A percentile compares a stretch with the other conserved stretches of the same genome.
Evolutionary conservation across 2,888 invertebrate genomes (phyloP).

Genomic region (Opisthograptis luteolata): DNA sequence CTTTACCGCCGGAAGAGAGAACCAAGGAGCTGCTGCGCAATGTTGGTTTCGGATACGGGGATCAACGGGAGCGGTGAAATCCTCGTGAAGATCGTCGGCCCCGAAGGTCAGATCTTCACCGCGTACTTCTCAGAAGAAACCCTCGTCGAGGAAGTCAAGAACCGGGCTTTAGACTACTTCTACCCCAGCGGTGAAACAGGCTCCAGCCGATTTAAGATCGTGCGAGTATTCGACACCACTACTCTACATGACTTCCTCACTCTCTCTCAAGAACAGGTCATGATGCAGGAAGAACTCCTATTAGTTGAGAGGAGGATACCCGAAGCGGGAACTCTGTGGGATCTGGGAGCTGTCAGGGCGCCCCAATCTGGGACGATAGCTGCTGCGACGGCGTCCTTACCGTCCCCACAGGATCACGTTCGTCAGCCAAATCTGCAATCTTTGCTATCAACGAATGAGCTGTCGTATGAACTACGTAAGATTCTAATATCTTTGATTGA

Average conservation of each 20-base stretch:
- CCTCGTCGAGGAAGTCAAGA: slow-evolving; percentile 72
- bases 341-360: slow-evolving; percentile 70
- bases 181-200: slow-evolving; percentile 71
- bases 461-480: slow-evolving; percentile 70
- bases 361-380: slow-evolving; percentile 69
- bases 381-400: slow-evolving; percentile 72
- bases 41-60: slow-evolving; percentile 69
- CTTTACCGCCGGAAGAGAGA: background rate
- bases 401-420: slow-evolving; percentile 56
- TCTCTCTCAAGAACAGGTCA: slow-evolving; percentile 66
- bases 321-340: slow-evolving; percentile 72
- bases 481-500: slow-evolving; percentile 76
- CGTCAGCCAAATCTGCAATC: slow-evolving; percentile 75
- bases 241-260: slow-evolving; percentile 74
- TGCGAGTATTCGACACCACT: slow-evolving; percentile 65
- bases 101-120: slow-evolving; percentile 67
- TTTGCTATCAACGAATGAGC: slow-evolving; percentile 71
- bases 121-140: slow-evolving; percentile 69
- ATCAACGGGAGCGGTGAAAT: slow-evolving; percentile 54
- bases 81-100: slow-evolving; percentile 68
- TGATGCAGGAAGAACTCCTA: slow-evolving; percentile 67
- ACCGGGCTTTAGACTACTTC: slow-evolving; percentile 68
- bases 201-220: slow-evolving; percentile 66
- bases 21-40: slow-evolving; percentile 32
- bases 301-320: slow-evolving; percentile 67